phyloP scores from a whole-genome alignment of 23 tunicate genomes.

The Clavelina lepadiformis region DNA sequence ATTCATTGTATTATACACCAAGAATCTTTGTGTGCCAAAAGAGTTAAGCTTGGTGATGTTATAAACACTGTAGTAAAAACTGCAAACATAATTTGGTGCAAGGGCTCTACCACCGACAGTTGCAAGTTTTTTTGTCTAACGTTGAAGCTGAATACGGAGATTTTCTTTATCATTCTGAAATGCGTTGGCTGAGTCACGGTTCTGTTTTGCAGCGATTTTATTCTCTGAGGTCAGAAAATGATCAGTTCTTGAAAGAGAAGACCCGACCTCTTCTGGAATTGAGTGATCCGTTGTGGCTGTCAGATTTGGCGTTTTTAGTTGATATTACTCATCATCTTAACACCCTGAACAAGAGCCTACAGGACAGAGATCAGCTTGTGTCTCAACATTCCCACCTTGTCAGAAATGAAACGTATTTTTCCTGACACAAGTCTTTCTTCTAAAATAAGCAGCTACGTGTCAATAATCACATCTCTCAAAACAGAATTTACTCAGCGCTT shows the following conservation, averaged over 20 bases:
- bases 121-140: too few relatives aligned
- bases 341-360: not conserved
- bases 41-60: not conserved
- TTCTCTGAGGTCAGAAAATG: not conserved
- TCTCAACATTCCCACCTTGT: not conserved
- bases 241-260: not conserved
- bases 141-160: constrained; percentile 3
- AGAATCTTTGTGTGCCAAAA: too few relatives aligned
- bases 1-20: constrained; percentile 6
- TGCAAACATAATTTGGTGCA: constrained; percentile 1
- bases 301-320: constrained; percentile 3
- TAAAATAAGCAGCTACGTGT: not conserved
- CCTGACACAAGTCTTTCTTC: not conserved
- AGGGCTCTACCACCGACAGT: constrained; percentile 3
- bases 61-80: constrained; percentile 13
- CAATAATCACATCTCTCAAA: not conserved
- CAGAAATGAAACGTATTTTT: not conserved
- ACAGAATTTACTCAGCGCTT: constrained; percentile 2
- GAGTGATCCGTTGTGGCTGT: not conserved
- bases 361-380: not conserved
- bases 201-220: not conserved
- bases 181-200: constrained; percentile 8
- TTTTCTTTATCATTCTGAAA: constrained; percentile 2
- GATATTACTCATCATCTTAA: constrained; percentile 9
- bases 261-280: not conserved